phyloP scores from a whole-genome alignment of 2,113 vertebrate genomes.

The Periophthalmus modestus region DNA sequence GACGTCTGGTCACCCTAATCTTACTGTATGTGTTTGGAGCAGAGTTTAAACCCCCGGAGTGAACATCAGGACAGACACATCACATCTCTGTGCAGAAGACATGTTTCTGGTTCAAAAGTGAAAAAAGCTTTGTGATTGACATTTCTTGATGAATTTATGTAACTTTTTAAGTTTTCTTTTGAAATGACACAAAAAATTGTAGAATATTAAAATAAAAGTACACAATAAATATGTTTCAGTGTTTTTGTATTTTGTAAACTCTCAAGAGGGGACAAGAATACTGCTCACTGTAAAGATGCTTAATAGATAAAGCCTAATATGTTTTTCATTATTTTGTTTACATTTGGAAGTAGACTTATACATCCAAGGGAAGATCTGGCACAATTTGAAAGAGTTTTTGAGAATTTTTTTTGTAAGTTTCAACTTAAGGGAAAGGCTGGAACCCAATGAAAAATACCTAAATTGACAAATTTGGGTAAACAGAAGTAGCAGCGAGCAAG shows the following conservation, averaged over 20 bases:
- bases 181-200: constrained; percentile 40
- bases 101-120: neutral
- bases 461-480: too few relatives aligned
- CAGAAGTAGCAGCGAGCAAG: too few relatives aligned
- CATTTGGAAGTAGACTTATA: too few relatives aligned
- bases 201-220: constrained; percentile 45
- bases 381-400: too few relatives aligned
- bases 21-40: constrained; percentile 11
- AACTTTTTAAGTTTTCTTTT: constrained; percentile 50
- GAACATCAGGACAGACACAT: neutral
- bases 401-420: too few relatives aligned
- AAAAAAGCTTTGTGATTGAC: constrained; percentile 30
- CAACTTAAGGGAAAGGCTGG: too few relatives aligned
- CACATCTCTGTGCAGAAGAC: constrained; percentile 2
- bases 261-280: neutral
- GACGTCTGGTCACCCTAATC: too few relatives aligned
- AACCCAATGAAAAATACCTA: too few relatives aligned
- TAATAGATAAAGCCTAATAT: too few relatives aligned
- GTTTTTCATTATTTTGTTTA: too few relatives aligned
- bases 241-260: constrained; percentile 2
- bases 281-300: neutral
- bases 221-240: constrained; percentile 6
- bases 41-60: constrained; percentile 6
- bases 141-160: constrained; percentile 50
- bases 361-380: too few relatives aligned